Evolutionary conservation across 2,888 invertebrate species (phyloP).

Genomic region (Brachyopa scutellaris): DNA sequence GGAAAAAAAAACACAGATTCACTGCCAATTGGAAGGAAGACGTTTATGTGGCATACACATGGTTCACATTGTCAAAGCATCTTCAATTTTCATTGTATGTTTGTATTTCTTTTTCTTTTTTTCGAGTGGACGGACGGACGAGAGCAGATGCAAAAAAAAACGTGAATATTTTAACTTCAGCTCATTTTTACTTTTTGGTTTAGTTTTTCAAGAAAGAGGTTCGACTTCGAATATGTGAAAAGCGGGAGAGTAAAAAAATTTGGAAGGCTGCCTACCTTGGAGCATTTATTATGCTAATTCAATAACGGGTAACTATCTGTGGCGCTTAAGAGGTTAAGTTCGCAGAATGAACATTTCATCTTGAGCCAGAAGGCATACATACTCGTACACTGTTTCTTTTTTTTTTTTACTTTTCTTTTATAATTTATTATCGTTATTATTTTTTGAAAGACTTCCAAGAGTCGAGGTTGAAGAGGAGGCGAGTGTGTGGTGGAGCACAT

Average conservation of each 20-base stretch:
- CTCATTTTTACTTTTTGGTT: slow-evolving; percentile 20
- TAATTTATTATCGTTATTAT: slow-evolving; percentile 70
- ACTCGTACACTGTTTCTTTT: not conserved
- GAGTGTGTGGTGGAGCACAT: slow-evolving; percentile 4
- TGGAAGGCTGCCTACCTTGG: slow-evolving; percentile 70
- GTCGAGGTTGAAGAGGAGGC: slow-evolving; percentile 3
- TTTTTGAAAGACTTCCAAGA: slow-evolving; percentile 70
- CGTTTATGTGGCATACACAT: slow-evolving; percentile 65
- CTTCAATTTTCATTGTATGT: slow-evolving; percentile 60
- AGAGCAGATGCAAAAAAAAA: slow-evolving; percentile 42
- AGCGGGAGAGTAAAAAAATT: slow-evolving; percentile 57
- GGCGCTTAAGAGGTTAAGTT: slow-evolving; percentile 73
- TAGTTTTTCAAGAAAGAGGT: slow-evolving; percentile 1
- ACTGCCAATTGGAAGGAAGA: slow-evolving; percentile 69
- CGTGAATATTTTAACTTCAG: slow-evolving; percentile 70
- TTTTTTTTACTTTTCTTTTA: slow-evolving; percentile 35
- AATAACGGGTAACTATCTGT: slow-evolving; percentile 72
- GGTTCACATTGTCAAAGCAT: slow-evolving; percentile 65
- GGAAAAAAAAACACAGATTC: slow-evolving; percentile 53
- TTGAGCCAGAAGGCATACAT: slow-evolving; percentile 37
- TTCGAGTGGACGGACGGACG: slow-evolving; percentile 29
- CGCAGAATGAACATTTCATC: slow-evolving; percentile 64
- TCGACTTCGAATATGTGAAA: slow-evolving; percentile 58
- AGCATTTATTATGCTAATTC: slow-evolving; percentile 73
- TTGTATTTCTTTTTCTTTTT: not conserved